Evolutionary conservation across 2,888 invertebrate species (phyloP).

Genomic region (Mimas tiliae): DNA sequence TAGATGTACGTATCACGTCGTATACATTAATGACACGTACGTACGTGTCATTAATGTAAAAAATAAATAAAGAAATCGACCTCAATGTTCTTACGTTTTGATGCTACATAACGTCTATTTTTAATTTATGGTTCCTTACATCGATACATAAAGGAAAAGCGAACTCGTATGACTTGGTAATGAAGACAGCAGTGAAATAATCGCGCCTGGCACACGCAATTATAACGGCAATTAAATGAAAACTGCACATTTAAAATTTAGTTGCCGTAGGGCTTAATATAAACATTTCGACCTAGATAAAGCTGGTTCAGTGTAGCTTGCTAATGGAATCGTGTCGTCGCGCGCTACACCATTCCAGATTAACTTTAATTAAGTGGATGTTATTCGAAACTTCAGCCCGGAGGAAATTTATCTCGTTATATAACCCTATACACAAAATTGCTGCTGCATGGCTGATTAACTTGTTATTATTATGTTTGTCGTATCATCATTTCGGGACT

Average conservation of each 20-base stretch:
- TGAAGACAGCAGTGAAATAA: neutral
- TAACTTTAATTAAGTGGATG: conserved; percentile 81
- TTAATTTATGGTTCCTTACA: neutral
- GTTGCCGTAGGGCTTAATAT: conserved; percentile 42
- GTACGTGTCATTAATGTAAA: too few species aligned
- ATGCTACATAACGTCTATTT: too few species aligned
- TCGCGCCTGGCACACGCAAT: conserved; percentile 17
- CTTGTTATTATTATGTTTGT: neutral
- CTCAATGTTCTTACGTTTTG: too few species aligned
- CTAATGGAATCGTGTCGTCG: conserved; percentile 76
- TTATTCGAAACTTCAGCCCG: conserved; percentile 69
- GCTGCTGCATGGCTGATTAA: conserved; percentile 27
- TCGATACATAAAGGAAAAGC: neutral
- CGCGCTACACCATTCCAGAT: conserved; percentile 71
- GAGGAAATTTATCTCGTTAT: conserved; percentile 66
- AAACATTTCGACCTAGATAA: conserved; percentile 55
- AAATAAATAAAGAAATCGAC: too few species aligned
- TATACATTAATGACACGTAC: too few species aligned
- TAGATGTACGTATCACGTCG: too few species aligned
- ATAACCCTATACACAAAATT: conserved; percentile 47
- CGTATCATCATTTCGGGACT: too few species aligned
- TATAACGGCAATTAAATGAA: conserved; percentile 34
- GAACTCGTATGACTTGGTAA: neutral
- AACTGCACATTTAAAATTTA: conserved; percentile 34
- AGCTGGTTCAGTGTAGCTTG: conserved; percentile 57